phyloP scores from a whole-genome alignment of 1,140 invertebrate genomes.

The Leptinotarsa lineolata region DNA sequence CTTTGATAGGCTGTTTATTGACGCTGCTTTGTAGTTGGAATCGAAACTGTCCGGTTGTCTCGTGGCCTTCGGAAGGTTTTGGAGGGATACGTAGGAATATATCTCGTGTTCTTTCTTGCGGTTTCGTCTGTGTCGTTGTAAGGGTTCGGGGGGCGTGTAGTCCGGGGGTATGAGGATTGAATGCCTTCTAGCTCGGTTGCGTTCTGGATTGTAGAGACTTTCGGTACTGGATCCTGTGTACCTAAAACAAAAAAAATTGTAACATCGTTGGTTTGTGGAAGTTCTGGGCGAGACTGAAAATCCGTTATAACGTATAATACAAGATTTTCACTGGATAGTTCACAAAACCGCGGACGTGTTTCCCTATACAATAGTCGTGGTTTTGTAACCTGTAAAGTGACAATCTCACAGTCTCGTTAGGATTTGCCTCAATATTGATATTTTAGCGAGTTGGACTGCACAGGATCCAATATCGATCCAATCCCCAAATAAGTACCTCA shows the following conservation, averaged over 20 bases:
- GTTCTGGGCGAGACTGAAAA: no score
- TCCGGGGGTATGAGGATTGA: constrained; percentile 24
- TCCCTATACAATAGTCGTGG: no score
- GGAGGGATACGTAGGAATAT: constrained; percentile 20
- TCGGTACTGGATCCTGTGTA: constrained; percentile 28
- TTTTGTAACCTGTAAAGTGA: no score
- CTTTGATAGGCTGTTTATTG: constrained; percentile 34
- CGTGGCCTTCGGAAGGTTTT: constrained; percentile 19
- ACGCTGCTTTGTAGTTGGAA: constrained; percentile 64
- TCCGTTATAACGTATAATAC: no score
- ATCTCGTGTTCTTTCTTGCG: not conserved
- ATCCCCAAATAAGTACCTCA: no score
- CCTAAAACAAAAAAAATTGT: constrained; percentile 29
- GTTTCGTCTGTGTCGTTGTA: not conserved
- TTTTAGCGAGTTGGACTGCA: no score
- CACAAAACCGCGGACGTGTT: no score
- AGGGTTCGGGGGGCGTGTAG: constrained; percentile 14
- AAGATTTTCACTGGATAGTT: no score
- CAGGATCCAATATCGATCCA: no score
- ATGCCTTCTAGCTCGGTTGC: not conserved
- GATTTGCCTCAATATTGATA: no score
- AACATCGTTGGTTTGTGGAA: no score
- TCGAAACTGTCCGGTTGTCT: constrained; percentile 54
- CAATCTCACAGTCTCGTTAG: no score
- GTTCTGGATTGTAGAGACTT: constrained; percentile 19